phyloP scores from a whole-genome alignment of 35 echinoderm and acorn worm species.

The Lytechinus pictus region DNA sequence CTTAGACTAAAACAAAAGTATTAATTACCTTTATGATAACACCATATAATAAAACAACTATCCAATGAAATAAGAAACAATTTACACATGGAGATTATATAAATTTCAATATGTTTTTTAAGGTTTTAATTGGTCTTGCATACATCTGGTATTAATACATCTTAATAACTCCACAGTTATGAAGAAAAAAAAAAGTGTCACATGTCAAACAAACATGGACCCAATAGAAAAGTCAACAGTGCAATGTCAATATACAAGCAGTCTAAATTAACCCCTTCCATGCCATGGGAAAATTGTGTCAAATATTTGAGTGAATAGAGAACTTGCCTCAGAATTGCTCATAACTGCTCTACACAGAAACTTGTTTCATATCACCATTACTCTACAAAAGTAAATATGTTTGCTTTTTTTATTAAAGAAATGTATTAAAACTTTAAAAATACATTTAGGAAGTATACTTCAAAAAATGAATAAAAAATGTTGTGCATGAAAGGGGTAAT shows the following conservation, averaged over 20 bases:
- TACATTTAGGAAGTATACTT: too few species aligned
- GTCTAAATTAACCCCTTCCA: neutral
- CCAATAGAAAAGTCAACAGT: neutral
- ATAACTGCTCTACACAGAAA: too few species aligned
- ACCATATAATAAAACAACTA: neutral
- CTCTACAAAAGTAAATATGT: too few species aligned
- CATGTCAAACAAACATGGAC: neutral
- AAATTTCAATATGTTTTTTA: constrained; percentile 16
- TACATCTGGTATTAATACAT: constrained; percentile 45
- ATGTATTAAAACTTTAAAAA: too few species aligned
- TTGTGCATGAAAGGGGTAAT: too few species aligned
- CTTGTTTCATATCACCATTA: too few species aligned
- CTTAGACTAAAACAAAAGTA: too few species aligned
- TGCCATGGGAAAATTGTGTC: too few species aligned
- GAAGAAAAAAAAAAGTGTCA: neutral
- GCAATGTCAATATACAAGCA: constrained; percentile 49
- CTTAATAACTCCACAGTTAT: constrained; percentile 41
- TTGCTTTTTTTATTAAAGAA: too few species aligned
- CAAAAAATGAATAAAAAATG: too few species aligned
- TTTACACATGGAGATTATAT: neutral
- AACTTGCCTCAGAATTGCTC: too few species aligned
- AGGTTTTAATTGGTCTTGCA: constrained; percentile 54
- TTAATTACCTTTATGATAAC: neutral
- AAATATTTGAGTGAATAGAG: too few species aligned
- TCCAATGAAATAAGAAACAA: neutral